A percentile compares a stretch with the other conserved stretches of the same genome.
Conservation (phyloP, 2,888 invertebrate genomes). For the Troides oblongomaculatus region DNA sequence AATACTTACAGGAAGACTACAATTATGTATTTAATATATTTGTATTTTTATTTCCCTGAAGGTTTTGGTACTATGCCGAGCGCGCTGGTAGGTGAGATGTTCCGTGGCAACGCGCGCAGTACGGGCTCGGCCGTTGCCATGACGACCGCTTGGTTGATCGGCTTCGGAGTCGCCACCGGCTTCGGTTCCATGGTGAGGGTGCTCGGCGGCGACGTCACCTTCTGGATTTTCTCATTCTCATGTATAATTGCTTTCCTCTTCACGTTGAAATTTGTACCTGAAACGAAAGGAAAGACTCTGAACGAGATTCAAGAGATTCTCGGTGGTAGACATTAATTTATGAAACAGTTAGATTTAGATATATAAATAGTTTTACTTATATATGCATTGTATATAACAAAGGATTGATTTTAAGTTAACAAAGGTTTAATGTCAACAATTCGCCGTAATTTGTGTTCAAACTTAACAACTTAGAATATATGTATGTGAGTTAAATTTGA, state of each 20-base stretch:
- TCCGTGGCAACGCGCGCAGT: constrained; percentile 45
- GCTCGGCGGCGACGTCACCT: constrained; percentile 47
- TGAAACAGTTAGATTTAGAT: no score
- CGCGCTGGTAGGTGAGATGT: constrained; percentile 50
- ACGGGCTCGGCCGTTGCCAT: constrained; percentile 48
- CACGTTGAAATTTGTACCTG: constrained; percentile 46
- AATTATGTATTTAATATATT: no score
- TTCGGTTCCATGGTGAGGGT: constrained; percentile 43
- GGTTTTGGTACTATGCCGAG: constrained; percentile 51
- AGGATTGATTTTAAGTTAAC: no score
- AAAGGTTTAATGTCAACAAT: no score
- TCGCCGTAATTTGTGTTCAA: no score
- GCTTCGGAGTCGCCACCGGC: constrained; percentile 45
- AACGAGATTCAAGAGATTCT: constrained; percentile 48
- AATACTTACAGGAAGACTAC: no score
- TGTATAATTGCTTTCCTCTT: constrained; percentile 45
- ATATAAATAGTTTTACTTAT: no score
- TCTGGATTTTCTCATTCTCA: constrained; percentile 44
- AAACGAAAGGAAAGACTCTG: constrained; percentile 48
- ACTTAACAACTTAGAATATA: no score
- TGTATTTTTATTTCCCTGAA: constrained; percentile 26
- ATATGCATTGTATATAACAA: no score
- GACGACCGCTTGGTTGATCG: constrained; percentile 50
- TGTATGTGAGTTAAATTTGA: no score
- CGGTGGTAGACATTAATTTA: constrained; percentile 27